A percentile compares a stretch with the other conserved stretches of the same genome.
Conservation (phyloP, 2,888 invertebrate genomes). For the Tiphia femorata region DNA sequence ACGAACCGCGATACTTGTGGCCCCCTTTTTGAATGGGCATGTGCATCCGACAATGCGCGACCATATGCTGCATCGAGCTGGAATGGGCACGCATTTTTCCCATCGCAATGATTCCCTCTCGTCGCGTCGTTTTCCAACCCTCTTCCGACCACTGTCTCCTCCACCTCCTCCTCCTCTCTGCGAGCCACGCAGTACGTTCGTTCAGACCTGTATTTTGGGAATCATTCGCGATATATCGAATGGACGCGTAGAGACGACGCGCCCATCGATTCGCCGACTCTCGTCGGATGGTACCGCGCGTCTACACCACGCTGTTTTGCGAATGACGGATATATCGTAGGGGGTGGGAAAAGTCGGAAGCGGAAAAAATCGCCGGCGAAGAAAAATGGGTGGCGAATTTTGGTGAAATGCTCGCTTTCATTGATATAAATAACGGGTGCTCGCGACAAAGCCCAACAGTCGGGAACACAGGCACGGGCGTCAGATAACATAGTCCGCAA, state of each 20-base stretch:
- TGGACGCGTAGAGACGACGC: slow-evolving; percentile 17
- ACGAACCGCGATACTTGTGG: too few relatives aligned
- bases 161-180: background rate
- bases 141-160: slow-evolving; percentile 9
- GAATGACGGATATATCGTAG: background rate
- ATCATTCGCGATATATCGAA: slow-evolving; percentile 45
- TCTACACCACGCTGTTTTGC: background rate
- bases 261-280: slow-evolving; percentile 36
- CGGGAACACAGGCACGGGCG: too few relatives aligned
- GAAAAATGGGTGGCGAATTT: too few relatives aligned
- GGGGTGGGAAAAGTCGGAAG: too few relatives aligned
- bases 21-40: too few relatives aligned
- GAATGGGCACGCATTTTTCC: slow-evolving; percentile 27
- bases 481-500: too few relatives aligned
- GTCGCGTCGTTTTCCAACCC: background rate
- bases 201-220: slow-evolving; percentile 44
- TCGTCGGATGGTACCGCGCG: too few relatives aligned
- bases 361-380: too few relatives aligned
- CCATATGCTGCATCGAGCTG: slow-evolving; percentile 11
- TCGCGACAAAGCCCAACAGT: too few relatives aligned
- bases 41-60: slow-evolving; percentile 7
- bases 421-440: too few relatives aligned
- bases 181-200: too few relatives aligned
- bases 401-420: too few relatives aligned
- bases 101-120: slow-evolving; percentile 30